phyloP scores from a whole-genome alignment of 2,113 vertebrate genomes.

The Paradisaea rubra region DNA sequence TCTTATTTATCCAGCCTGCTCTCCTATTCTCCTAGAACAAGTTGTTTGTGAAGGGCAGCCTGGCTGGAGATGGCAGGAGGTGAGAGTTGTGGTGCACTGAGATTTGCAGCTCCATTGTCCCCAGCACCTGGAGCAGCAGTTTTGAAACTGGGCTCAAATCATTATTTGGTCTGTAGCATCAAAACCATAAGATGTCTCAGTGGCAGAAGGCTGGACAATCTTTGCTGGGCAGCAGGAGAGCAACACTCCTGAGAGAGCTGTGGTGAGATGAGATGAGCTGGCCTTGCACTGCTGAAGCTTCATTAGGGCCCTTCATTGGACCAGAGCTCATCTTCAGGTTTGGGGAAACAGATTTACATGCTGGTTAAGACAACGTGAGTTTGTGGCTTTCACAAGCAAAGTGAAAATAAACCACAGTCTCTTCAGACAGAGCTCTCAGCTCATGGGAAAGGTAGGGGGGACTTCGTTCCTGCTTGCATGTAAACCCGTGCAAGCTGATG shows the following conservation, averaged over 20 bases:
- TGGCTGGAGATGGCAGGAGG: background rate
- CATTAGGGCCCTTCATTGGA: background rate
- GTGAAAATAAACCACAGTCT: background rate
- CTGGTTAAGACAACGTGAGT: background rate
- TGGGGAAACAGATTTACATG: background rate
- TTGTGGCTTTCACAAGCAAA: background rate
- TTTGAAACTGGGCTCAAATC: background rate
- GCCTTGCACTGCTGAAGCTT: background rate
- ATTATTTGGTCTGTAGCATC: background rate
- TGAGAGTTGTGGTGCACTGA: background rate
- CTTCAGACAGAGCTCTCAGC: background rate
- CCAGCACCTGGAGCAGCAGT: background rate
- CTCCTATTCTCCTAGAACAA: background rate
- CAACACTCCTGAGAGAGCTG: background rate
- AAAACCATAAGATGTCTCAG: background rate
- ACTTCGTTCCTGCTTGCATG: background rate
- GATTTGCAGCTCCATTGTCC: background rate
- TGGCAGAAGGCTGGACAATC: background rate
- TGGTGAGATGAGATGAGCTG: background rate
- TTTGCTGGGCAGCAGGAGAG: background rate
- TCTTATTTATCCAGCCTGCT: background rate
- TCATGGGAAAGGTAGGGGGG: background rate
- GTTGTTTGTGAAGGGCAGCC: background rate
- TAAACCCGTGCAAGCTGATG: background rate
- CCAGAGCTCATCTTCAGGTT: background rate